Percentiles rank a stretch among this genome's conserved stretches.
Evolutionary conservation across 2,797 vertebrate genomes (phyloP).

Genomic region (Muraenolepis orangiensis): DNA sequence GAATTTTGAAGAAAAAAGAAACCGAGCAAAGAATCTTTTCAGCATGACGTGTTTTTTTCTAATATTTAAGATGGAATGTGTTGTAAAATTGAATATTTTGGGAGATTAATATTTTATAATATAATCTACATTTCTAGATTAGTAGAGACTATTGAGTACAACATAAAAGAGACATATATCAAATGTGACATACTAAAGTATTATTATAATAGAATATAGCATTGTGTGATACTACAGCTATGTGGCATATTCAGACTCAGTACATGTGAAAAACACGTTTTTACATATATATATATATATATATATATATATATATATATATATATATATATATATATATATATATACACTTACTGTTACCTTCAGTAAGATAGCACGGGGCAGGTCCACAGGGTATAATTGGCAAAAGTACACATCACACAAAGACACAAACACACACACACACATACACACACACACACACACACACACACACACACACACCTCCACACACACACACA

Average conservation of each 20-base stretch:
- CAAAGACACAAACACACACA: background rate
- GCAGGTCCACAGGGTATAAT: conserved; percentile 74
- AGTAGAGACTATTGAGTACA: conserved; percentile 66
- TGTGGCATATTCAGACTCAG: conserved; percentile 61
- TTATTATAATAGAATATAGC: conserved; percentile 68
- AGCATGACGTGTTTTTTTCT: conserved; percentile 56
- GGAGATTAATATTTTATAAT: conserved; percentile 82
- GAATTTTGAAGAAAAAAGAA: conserved; percentile 41
- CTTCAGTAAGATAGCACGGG: conserved; percentile 56
- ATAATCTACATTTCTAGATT: conserved; percentile 79
- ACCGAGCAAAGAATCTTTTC: conserved; percentile 34
- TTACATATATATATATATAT: conserved; percentile 15
- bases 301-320: background rate
- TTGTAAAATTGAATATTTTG: conserved; percentile 66
- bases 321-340: conserved; percentile 6
- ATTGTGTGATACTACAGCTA: conserved; percentile 65
- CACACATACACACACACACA: conserved; percentile 4
- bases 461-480: conserved; percentile 15
- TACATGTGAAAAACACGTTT: conserved; percentile 52
- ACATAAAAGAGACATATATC: conserved; percentile 69
- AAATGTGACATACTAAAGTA: conserved; percentile 70
- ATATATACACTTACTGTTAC: conserved; percentile 40
- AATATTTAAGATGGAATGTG: conserved; percentile 54
- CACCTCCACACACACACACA: conserved; percentile 12
- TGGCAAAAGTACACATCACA: conserved; percentile 42